These are phyloP conservation scores for Psettodes erumei DNA, from an alignment of 2,113 vertebrate genomes.

Conservation along the genomic window DNA sequence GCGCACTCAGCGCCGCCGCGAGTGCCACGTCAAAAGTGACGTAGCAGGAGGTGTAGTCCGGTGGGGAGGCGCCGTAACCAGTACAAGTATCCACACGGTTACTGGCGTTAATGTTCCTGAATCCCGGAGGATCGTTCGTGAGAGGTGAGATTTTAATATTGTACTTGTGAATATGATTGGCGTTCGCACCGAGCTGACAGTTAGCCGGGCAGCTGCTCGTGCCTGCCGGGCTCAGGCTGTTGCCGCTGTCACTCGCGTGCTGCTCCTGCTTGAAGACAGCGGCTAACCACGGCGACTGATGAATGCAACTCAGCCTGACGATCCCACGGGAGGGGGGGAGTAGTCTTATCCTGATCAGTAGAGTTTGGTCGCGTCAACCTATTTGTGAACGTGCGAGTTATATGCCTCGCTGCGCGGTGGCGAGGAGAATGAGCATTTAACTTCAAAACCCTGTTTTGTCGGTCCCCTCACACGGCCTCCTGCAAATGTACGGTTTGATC, in stretches of 20 bases:
- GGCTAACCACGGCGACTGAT: neutral
- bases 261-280: neutral
- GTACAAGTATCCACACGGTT: neutral
- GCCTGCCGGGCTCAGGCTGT: neutral
- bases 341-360: neutral
- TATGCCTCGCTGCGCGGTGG: neutral
- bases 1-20: neutral
- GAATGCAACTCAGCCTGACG: neutral
- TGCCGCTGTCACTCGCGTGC: conserved; percentile 6
- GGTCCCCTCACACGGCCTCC: neutral
- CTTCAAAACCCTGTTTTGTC: neutral
- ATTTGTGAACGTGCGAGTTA: too few relatives aligned
- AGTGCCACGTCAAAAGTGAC: conserved; percentile 77
- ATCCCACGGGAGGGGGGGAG: too few relatives aligned
- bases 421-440: neutral
- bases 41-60: conserved; percentile 61
- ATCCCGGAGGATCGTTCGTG: neutral
- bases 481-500: neutral
- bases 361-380: too few relatives aligned
- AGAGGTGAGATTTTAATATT: conserved; percentile 51
- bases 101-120: conserved; percentile 37
- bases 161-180: neutral
- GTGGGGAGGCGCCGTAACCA: conserved; percentile 28
- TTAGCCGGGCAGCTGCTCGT: neutral
- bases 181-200: neutral